These are phyloP conservation scores for Phataginus tricuspis DNA, from an alignment of 2,797 vertebrate genomes.

Conservation along the genomic window DNA sequence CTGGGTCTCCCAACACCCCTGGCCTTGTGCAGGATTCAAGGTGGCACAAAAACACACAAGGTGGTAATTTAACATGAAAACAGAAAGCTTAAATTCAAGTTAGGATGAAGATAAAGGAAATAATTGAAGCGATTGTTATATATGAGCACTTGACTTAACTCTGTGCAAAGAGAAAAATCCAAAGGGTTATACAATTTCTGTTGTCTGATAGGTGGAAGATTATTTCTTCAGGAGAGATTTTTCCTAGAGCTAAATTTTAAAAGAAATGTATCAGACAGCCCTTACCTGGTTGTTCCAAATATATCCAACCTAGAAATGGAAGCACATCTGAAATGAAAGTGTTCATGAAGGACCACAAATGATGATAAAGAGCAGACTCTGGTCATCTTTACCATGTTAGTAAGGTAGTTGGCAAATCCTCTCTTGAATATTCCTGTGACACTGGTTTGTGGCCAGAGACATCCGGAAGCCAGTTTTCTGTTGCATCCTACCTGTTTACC, in stretches of 20 bases:
- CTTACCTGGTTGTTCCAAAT: neutral
- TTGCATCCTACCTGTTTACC: neutral
- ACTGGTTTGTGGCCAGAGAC: no score
- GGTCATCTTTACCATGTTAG: neutral
- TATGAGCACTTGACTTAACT: neutral
- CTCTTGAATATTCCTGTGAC: no score
- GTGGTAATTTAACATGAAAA: neutral
- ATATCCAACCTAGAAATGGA: neutral
- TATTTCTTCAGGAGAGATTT: constrained; percentile 9
- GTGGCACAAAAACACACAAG: neutral
- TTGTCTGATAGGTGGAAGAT: neutral
- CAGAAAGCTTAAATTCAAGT: neutral
- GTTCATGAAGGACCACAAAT: neutral
- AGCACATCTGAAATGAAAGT: neutral
- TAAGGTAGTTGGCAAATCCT: neutral
- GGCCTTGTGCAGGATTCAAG: neutral
- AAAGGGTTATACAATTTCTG: neutral
- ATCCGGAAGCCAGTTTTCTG: neutral
- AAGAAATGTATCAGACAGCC: neutral
- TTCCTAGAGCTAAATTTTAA: neutral
- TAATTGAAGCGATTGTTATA: neutral
- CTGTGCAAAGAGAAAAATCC: neutral
- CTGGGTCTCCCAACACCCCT: neutral
- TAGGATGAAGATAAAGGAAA: neutral
- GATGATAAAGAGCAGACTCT: neutral